Conservation (phyloP, 1,140 invertebrate genomes). For the Pristionchus pacificus region DNA sequence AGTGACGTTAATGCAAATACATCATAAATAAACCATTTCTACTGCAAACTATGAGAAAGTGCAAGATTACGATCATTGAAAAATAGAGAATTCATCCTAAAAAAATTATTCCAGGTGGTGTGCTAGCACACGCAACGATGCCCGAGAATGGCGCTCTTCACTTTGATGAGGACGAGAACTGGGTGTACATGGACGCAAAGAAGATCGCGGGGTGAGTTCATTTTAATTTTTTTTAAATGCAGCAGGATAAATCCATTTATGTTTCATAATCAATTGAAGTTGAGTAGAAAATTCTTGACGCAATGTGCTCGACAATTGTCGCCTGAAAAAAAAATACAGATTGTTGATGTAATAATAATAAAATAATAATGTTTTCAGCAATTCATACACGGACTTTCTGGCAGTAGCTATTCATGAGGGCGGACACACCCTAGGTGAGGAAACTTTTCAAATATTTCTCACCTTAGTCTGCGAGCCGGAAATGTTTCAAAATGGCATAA, state of each 20-base stretch:
- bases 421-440: slow-evolving; percentile 40
- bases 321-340: no score
- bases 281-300: no score
- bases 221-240: no score
- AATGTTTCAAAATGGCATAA: no score
- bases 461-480: no score
- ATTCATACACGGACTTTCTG: slow-evolving; percentile 49
- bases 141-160: slow-evolving; percentile 49
- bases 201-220: slow-evolving; percentile 41
- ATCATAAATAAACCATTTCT: background rate
- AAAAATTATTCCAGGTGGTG: slow-evolving; percentile 40
- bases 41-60: no score
- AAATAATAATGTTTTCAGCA: slow-evolving; percentile 6
- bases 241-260: no score
- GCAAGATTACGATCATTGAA: no score
- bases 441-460: background rate
- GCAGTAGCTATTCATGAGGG: slow-evolving; percentile 56
- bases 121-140: slow-evolving; percentile 55
- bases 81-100: no score
- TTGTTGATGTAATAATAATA: slow-evolving; percentile 4
- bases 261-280: no score
- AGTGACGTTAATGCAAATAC: background rate
- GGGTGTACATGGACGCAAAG: slow-evolving; percentile 48
- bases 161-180: slow-evolving; percentile 54
- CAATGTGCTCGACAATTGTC: no score